phyloP scores from a whole-genome alignment of 1,140 invertebrate genomes.

The Papilio polytes region DNA sequence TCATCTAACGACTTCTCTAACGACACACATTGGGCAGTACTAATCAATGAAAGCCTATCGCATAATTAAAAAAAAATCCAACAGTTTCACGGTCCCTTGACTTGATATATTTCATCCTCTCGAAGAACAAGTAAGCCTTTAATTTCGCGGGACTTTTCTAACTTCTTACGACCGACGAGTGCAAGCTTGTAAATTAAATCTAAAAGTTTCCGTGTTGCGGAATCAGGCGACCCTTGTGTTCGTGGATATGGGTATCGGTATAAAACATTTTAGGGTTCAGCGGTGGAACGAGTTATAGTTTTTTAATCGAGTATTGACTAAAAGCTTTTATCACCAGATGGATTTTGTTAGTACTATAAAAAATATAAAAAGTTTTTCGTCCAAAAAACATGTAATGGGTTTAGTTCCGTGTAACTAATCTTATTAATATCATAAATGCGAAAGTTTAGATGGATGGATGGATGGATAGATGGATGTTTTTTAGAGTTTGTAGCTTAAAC shows the following conservation, averaged over 20 bases:
- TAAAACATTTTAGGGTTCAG: slow-evolving; percentile 52
- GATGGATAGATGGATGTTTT: too few species aligned
- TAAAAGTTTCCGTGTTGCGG: slow-evolving; percentile 68
- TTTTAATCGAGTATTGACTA: slow-evolving; percentile 29
- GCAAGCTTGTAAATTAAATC: slow-evolving; percentile 78
- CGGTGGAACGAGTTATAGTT: slow-evolving; percentile 17
- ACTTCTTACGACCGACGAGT: slow-evolving; percentile 35
- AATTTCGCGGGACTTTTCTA: slow-evolving; percentile 33
- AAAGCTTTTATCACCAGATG: neutral
- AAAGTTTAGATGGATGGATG: too few species aligned
- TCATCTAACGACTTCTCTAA: neutral
- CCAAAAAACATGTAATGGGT: neutral
- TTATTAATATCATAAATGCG: too few species aligned
- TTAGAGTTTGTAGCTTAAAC: too few species aligned
- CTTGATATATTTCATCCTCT: neutral
- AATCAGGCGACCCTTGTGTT: slow-evolving; percentile 72
- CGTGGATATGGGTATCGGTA: slow-evolving; percentile 64
- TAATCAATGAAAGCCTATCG: neutral
- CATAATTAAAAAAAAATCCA: neutral
- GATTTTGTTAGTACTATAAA: neutral
- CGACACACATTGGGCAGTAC: neutral
- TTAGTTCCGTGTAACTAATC: neutral
- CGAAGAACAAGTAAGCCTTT: slow-evolving; percentile 36
- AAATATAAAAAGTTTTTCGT: neutral
- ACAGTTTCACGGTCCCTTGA: neutral